Percentiles rank a stretch among this genome's conserved stretches.
phyloP scores from a whole-genome alignment of 2,113 vertebrate species.

The Pseudorhombus dupliciocellatus region DNA sequence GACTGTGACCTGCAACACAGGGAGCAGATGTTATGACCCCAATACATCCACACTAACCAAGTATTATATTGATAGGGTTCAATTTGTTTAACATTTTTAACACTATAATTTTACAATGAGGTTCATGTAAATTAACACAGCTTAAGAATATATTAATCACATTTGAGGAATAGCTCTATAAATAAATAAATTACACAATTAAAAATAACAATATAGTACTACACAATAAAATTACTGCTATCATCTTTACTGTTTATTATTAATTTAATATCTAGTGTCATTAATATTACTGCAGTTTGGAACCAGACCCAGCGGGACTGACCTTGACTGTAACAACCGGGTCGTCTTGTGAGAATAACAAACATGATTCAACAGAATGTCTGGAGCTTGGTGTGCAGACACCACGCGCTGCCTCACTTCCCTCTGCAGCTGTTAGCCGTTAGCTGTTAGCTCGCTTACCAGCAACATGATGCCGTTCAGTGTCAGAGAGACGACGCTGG shows the following conservation, averaged over 20 bases:
- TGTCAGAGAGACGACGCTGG: neutral
- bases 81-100: too few relatives aligned
- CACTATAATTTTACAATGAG: too few relatives aligned
- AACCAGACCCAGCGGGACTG: constrained; percentile 3
- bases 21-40: neutral
- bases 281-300: neutral
- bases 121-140: too few relatives aligned
- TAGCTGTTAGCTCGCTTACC: constrained; percentile 15
- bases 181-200: too few relatives aligned
- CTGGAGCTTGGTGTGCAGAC: neutral
- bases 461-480: neutral
- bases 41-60: too few relatives aligned
- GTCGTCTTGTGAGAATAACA: neutral
- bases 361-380: neutral
- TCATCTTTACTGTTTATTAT: too few relatives aligned
- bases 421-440: neutral
- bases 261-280: too few relatives aligned
- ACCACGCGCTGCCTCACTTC: neutral
- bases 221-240: too few relatives aligned
- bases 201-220: too few relatives aligned
- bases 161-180: too few relatives aligned
- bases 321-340: constrained; percentile 26
- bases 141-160: too few relatives aligned
- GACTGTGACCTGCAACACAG: constrained; percentile 16
- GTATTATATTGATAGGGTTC: too few relatives aligned